phyloP scores from a whole-genome alignment of 2,113 vertebrate genomes.

The Albula goreensis region DNA sequence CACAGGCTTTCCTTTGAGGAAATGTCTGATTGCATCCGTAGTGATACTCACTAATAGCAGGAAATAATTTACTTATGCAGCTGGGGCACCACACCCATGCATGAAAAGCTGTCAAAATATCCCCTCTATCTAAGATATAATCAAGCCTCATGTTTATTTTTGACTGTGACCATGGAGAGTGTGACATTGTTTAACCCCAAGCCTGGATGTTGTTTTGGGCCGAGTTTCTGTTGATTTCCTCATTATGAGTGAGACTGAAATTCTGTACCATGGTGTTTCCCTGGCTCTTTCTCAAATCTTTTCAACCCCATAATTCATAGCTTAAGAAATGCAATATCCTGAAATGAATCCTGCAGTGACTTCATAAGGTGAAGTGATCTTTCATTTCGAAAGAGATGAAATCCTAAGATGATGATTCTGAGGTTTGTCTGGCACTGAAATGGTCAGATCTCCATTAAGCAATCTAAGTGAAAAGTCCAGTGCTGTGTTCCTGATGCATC shows the following conservation, averaged over 20 bases:
- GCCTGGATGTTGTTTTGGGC: neutral
- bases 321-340: no score
- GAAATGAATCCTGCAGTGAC: neutral
- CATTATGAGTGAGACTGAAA: neutral
- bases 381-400: neutral
- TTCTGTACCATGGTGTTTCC: neutral
- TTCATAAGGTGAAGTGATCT: neutral
- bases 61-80: slow-evolving; percentile 22
- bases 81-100: neutral
- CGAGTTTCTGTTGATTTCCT: neutral
- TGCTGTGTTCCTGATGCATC: neutral
- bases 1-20: slow-evolving; percentile 19
- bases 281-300: neutral
- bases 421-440: no score
- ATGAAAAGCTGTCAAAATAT: slow-evolving; percentile 39
- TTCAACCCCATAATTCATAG: neutral
- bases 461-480: neutral
- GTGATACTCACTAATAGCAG: slow-evolving; percentile 25
- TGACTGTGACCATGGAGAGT: slow-evolving; percentile 2
- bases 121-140: slow-evolving; percentile 7
- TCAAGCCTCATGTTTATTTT: slow-evolving; percentile 15
- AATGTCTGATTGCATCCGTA: slow-evolving; percentile 31
- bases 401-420: no score
- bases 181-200: neutral
- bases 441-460: no score